A percentile compares a stretch with the other conserved stretches of the same genome.
Evolutionary conservation across 2,113 vertebrate species (phyloP).

Genomic region (Delphinapterus leucas): DNA sequence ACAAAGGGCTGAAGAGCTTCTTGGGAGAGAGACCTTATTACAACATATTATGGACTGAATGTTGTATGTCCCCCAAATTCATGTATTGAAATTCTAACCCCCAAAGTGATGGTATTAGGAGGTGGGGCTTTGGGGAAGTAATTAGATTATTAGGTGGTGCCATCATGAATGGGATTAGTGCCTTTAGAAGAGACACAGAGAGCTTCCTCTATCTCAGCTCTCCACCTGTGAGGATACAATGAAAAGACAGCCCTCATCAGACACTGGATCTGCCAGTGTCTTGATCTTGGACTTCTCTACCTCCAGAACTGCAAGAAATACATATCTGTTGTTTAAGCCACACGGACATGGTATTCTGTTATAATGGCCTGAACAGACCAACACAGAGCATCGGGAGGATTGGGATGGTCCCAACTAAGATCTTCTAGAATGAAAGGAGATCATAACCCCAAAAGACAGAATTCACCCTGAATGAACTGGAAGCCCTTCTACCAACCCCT

Average conservation of each 20-base stretch:
- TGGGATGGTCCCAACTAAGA: not conserved
- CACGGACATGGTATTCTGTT: not conserved
- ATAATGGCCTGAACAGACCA: not conserved
- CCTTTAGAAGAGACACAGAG: not conserved
- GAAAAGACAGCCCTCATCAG: not conserved
- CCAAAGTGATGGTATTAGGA: not conserved
- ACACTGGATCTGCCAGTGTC: not conserved
- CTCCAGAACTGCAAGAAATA: not conserved
- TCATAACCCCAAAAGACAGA: not conserved
- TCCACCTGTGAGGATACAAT: not conserved
- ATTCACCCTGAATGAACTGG: not conserved
- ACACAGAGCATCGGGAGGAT: not conserved
- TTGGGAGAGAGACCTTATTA: not conserved
- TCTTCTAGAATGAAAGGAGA: not conserved
- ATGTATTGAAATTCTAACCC: not conserved
- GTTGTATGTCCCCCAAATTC: not conserved
- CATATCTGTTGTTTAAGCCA: not conserved
- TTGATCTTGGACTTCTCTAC: not conserved
- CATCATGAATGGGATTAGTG: not conserved
- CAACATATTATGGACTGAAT: not conserved
- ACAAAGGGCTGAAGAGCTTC: not conserved
- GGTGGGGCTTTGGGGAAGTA: not conserved
- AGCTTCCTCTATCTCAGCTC: not conserved
- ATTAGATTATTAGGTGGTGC: not conserved
- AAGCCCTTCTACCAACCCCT: not conserved